Evolutionary conservation across 2,113 vertebrate species (phyloP).

Genomic region (Microtus richardsoni): DNA sequence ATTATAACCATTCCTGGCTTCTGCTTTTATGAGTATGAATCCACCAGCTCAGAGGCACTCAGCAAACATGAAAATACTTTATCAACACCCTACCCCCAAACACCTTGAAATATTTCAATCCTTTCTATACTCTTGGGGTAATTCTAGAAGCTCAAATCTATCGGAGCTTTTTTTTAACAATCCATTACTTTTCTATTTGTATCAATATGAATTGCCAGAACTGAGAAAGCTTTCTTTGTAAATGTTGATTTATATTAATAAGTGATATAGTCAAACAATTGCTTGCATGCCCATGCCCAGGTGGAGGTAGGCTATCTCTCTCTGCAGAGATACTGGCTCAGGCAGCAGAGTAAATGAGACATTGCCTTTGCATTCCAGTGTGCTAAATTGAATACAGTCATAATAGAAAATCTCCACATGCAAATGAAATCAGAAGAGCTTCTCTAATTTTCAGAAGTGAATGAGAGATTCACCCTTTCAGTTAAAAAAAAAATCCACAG

Average conservation of each 20-base stretch:
- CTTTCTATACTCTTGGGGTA: conserved; percentile 24
- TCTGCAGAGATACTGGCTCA: conserved; percentile 57
- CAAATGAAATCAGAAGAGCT: conserved; percentile 73
- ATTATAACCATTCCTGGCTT: conserved; percentile 74
- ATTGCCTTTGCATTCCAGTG: conserved; percentile 56
- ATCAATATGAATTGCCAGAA: conserved; percentile 69
- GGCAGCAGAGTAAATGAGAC: conserved; percentile 68
- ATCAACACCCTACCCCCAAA: conserved; percentile 61
- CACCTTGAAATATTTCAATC: conserved; percentile 75
- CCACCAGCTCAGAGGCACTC: conserved; percentile 62
- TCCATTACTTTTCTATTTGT: conserved; percentile 70
- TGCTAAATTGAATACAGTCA: conserved; percentile 63
- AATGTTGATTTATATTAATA: conserved; percentile 71
- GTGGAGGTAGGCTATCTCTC: conserved; percentile 64
- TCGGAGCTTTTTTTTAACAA: conserved; percentile 56
- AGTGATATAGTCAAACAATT: conserved; percentile 65
- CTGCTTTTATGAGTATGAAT: conserved; percentile 69
- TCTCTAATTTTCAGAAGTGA: conserved; percentile 56
- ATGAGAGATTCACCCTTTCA: conserved; percentile 62
- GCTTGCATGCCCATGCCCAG: not conserved
- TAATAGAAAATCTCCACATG: conserved; percentile 74
- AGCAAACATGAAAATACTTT: conserved; percentile 67
- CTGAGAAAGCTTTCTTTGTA: conserved; percentile 51
- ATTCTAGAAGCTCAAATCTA: conserved; percentile 66
- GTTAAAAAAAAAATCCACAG: not conserved